Base-by-base conservation (phyloP, 2,113 vertebrate species). In the Burhinus bistriatus region DNA sequence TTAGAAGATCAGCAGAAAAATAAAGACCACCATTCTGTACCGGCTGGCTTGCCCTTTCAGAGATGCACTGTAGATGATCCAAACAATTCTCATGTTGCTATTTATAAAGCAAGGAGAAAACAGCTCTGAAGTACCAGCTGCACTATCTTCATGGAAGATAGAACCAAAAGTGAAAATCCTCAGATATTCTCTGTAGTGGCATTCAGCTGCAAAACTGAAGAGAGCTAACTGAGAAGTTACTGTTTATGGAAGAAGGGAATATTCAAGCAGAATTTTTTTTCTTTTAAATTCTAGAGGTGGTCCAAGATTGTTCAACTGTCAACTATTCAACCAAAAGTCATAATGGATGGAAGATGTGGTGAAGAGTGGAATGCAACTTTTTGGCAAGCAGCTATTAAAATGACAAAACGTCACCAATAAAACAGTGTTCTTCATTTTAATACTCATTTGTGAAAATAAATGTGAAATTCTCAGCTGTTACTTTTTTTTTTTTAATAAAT, bases 341-440 rank as follows among this genome's bases (percentile, higher is more conserved):
- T 49, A 90, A 86, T 5, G 58, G 49, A 81, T 76, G 38, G 73
- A 93, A 87, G 38, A 79, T 18, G 36, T 14, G n/a, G 5, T 21
- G 22, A 94, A 80, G 5, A 70, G 15, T 40, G 6, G 54, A 95
- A 87, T 34, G 14, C 12, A 85, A 64, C 30, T 34, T 94, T 70
- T 73, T 84, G 65, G 38, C 76, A 94, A 83, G 84, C 25, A 87
- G 38, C 32, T 68, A 89, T 84, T 93, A 95, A 96, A 89, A 93
- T 87, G 89, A 93, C 83, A 95, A 73, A 73, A 73, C 72, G 65
- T 93, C 78, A 94, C 64, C 71, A 72, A 62, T 86, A 83, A 85
- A 91, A 81, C 14, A 76, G 9, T 21, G 18, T 54, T 93, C 20
- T 54, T 87, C n/a, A 68, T 95, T 95, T 91, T n/a, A 71, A 78